Evolutionary conservation across 2,797 vertebrate genomes (phyloP), one percentile per base, ranked within the genome.

Genomic region (Centropyge bicolor): DNA sequence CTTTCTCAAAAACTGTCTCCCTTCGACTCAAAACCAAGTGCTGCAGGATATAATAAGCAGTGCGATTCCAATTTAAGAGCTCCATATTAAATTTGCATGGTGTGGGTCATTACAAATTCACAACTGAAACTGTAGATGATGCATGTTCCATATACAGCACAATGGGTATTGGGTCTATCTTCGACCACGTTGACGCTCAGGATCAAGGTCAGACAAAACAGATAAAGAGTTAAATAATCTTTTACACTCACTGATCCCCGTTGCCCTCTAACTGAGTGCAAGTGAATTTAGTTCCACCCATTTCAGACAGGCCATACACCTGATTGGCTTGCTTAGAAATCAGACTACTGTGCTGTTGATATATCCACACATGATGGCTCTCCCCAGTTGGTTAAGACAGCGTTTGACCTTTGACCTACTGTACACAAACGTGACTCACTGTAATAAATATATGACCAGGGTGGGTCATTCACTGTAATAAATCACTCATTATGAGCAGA

Each of bases 271-370:
- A 74, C 31, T 60, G 14, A 48, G 13, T 27, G 36, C 12, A 45
- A 19, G 11, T 14, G 16, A 35, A 36, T 43, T 73, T 22, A 43
- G 43, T 45, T 41, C 64, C 75, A 60, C 62, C 60, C 55, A 51
- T 60, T 73, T 35, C n/a, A 70, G 20, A 38, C 9, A 16, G 65
- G 4, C 36, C 43, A 12, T 10, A 8, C 19, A 54, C 22, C 67
- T 57, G 63, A 72, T 80, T 78, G 86, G 76, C 65, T 77, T 0
- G 24, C 16, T 14, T 41, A 68, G 45, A 78, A 67, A 76, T 90
- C 80, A 74, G 55, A 72, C 57, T 80, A 64, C 19, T 24, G 22
- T 17, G 20, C 57, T 36, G 43, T 11, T 24, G 27, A 57, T 62
- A 36, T 62, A 68, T 65, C 64, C 54, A 78, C 10, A 38, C n/a